Evolutionary conservation across 2,797 vertebrate genomes (phyloP), one percentile per base, ranked within the genome.

Genomic region (Eremophila alpestris): DNA sequence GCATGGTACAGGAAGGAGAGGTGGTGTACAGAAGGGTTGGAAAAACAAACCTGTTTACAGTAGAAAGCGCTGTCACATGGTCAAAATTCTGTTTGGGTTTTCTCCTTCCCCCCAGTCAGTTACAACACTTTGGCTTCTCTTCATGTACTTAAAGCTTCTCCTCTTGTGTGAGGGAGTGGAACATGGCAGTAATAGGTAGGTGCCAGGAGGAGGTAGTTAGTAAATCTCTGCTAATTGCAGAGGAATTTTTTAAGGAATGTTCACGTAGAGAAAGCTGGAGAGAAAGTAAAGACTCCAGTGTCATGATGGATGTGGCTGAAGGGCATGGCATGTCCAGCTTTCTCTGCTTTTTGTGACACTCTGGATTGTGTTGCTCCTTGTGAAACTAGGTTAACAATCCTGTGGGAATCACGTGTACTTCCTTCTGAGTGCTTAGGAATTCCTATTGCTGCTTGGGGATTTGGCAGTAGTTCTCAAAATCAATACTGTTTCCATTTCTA

Each of bases 401-500:
- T 29, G 0, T 48, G 64, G 62, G 46, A 88, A 36, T 78, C 17
- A 81, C 27, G 20, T 41, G 3, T 58, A 8, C 26, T 89, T 86
- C n/a, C 27, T 60, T 85, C 34, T 48, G 34, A 55, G 46, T 86
- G 52, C 54, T 70, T 29, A 38, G 46, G 36, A 38, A 56, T 64
- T 74, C 16, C n/a, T 71, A 0, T 48, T 74, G 58, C 49, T 91
- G 62, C 65, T 65, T 1, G 5, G 45, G 70, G 21, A 84, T 36
- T 82, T 52, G 75, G 38, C 70, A 90, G 30, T 15, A 83, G 22
- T 58, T 90, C 56, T 87, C 45, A 36, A 49, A 49, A 90, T 77
- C 59, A 41, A 10, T 67, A 45, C 36, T 41, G 29, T 20, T 93
- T 79, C 41, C 45, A 67, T 83, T 81, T 78, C 29, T 10, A 8